Conservation (phyloP, 2,888 invertebrate genomes). For the Conus canariensis region DNA sequence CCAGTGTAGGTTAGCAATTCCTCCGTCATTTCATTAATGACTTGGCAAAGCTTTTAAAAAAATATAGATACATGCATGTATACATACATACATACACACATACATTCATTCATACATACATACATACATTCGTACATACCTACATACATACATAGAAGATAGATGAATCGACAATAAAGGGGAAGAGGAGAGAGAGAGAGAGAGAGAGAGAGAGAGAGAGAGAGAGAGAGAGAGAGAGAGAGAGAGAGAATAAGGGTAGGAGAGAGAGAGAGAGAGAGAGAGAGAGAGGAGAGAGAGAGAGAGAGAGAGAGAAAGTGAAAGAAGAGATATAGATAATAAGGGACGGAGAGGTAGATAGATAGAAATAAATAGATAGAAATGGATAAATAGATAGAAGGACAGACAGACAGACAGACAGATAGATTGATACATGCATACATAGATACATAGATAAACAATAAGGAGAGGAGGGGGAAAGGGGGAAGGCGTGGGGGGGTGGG, state of each 20-base stretch:
- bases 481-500: no score
- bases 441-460: no score
- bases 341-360: no score
- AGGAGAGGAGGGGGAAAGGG: no score
- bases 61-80: no score
- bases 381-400: no score
- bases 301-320: not conserved
- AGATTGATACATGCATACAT: no score
- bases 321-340: not conserved
- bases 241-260: not conserved
- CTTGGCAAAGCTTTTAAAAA: no score
- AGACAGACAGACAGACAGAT: no score
- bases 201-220: slow-evolving; percentile 13
- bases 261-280: not conserved
- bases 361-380: no score
- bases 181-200: not conserved
- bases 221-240: not conserved
- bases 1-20: no score
- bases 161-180: not conserved
- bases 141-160: not conserved
- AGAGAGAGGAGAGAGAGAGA: not conserved
- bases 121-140: not conserved
- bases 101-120: not conserved
- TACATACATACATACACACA: not conserved
- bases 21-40: no score